A percentile compares a stretch with the other conserved stretches of the same genome.
Conservation (phyloP, 2,797 vertebrate species). For the Peromyscus aztecus region DNA sequence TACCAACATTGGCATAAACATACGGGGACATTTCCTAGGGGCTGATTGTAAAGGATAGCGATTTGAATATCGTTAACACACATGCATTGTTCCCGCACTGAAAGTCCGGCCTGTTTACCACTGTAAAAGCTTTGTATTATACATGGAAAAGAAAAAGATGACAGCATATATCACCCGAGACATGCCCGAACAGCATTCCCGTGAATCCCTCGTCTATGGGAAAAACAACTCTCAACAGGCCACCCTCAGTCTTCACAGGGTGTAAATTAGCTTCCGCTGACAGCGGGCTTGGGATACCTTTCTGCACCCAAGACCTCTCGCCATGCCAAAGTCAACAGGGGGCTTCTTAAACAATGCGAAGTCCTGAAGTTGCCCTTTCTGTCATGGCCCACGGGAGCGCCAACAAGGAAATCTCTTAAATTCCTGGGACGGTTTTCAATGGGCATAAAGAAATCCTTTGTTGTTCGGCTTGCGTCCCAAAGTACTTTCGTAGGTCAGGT, state of each 20-base stretch:
- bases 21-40: neutral
- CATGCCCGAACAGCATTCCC: constrained; percentile 45
- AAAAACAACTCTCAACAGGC: constrained; percentile 64
- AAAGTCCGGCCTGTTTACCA: constrained; percentile 45
- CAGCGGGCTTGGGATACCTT: neutral
- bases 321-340: neutral
- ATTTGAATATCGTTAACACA: neutral
- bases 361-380: neutral
- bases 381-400: neutral
- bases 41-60: neutral
- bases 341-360: rapidly evolving
- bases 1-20: constrained; percentile 9
- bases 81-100: neutral
- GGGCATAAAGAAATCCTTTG: neutral
- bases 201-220: constrained; percentile 41
- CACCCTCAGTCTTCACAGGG: neutral
- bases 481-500: neutral
- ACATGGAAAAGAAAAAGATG: constrained; percentile 58
- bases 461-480: neutral
- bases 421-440: neutral
- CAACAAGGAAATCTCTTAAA: neutral
- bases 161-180: neutral
- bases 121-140: neutral
- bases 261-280: neutral
- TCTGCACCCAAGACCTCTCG: neutral